These are phyloP conservation scores for Oreochromis mossambicus DNA, from an alignment of 2,797 vertebrate genomes.

Conservation along the genomic window DNA sequence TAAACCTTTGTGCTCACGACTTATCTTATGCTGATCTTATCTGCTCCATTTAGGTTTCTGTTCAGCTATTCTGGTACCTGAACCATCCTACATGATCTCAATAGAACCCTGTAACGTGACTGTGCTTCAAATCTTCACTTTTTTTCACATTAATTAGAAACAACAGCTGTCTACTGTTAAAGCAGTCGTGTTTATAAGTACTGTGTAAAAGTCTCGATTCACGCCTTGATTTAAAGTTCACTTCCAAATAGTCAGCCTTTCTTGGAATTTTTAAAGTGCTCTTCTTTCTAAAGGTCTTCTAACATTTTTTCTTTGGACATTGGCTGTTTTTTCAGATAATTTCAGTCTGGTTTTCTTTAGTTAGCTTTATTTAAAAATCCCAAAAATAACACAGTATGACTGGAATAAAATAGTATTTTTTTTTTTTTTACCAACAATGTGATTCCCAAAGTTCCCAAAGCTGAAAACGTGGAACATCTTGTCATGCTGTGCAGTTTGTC, in stretches of 20 bases:
- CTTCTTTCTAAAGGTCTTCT: neutral
- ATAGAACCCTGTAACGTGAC: neutral
- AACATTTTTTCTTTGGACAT: neutral
- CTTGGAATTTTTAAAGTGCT: neutral
- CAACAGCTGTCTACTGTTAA: neutral
- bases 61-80: neutral
- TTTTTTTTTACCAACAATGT: neutral
- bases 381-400: neutral
- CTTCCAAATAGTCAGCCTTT: neutral
- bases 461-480: neutral
- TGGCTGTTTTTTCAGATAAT: neutral
- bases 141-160: neutral
- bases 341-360: neutral
- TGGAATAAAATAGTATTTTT: rapidly evolving
- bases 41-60: neutral
- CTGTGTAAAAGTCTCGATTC: neutral
- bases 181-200: neutral
- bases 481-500: neutral
- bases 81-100: neutral
- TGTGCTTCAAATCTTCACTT: neutral
- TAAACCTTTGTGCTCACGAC: neutral
- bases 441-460: neutral
- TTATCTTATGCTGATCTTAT: neutral
- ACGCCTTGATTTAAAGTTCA: neutral
- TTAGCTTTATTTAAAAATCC: neutral